Evolutionary conservation across 2,888 invertebrate genomes (phyloP).

Genomic region (Luperina testacea): DNA sequence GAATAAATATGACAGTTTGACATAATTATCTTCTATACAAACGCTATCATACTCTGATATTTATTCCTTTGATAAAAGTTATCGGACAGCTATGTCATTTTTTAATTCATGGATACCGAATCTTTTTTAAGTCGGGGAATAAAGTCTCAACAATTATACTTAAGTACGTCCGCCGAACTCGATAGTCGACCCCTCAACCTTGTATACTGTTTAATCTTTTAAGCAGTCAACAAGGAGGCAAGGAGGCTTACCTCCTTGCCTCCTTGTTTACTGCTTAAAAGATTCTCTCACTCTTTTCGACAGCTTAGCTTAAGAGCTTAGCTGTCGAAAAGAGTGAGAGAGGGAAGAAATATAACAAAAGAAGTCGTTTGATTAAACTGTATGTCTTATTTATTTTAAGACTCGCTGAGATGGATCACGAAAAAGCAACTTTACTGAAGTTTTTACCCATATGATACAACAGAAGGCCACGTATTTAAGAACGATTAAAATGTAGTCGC

Average conservation of each 20-base stretch:
- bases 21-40: background rate
- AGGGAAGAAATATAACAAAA: background rate
- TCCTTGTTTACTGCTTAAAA: background rate
- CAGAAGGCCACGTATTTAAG: background rate
- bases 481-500: background rate
- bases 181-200: background rate
- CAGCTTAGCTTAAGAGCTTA: background rate
- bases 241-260: too few species aligned
- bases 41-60: background rate
- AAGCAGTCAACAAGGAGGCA: too few species aligned
- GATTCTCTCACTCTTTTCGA: too few species aligned
- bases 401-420: background rate
- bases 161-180: slow-evolving; percentile 22
- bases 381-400: background rate
- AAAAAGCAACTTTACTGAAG: background rate
- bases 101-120: background rate
- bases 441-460: background rate
- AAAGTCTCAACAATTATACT: slow-evolving; percentile 16
- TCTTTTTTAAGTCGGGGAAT: background rate
- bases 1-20: background rate
- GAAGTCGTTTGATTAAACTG: background rate
- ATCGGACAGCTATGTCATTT: background rate
- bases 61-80: background rate
- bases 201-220: too few species aligned
- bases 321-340: background rate